Evolutionary conservation across 53 echinoderm and acorn worm species (phyloP).

Genomic region (Pentamera pediparva): DNA sequence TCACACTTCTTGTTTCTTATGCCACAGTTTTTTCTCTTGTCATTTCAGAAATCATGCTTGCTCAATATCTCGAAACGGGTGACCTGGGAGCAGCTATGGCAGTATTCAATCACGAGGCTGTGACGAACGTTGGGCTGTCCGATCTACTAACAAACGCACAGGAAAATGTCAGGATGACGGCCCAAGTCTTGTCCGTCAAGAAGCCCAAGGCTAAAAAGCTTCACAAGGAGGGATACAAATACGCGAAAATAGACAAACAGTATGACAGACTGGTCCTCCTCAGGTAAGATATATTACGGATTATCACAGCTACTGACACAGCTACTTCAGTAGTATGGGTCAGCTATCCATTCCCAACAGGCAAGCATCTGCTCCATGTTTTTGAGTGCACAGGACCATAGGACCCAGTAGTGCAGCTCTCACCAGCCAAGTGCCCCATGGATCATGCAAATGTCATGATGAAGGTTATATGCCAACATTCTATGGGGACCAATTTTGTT

Average conservation of each 20-base stretch:
- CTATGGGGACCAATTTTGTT: too few relatives aligned
- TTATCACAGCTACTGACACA: background rate
- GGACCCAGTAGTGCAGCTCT: too few relatives aligned
- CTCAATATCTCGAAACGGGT: slow-evolving; percentile 41
- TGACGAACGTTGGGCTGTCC: slow-evolving; percentile 29
- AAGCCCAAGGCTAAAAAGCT: slow-evolving; percentile 34
- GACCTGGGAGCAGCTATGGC: slow-evolving; percentile 39
- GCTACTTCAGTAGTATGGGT: too few relatives aligned
- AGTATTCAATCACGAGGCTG: slow-evolving; percentile 29
- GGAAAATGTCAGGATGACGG: slow-evolving; percentile 24
- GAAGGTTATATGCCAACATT: too few relatives aligned
- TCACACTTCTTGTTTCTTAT: too few relatives aligned
- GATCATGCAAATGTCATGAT: too few relatives aligned
- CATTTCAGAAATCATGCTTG: slow-evolving; percentile 41
- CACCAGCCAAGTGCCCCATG: too few relatives aligned
- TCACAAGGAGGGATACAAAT: slow-evolving; percentile 27
- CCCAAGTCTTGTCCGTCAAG: slow-evolving; percentile 15
- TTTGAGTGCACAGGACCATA: too few relatives aligned
- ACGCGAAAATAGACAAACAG: slow-evolving; percentile 25
- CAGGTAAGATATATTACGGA: slow-evolving; percentile 18
- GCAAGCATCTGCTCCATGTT: too few relatives aligned
- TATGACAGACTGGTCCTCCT: slow-evolving; percentile 39
- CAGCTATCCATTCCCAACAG: too few relatives aligned
- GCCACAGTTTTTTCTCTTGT: slow-evolving; percentile 32
- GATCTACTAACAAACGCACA: slow-evolving; percentile 11